Evolutionary conservation across 2,888 invertebrate species (phyloP).

Genomic region (Orthosia cruda): DNA sequence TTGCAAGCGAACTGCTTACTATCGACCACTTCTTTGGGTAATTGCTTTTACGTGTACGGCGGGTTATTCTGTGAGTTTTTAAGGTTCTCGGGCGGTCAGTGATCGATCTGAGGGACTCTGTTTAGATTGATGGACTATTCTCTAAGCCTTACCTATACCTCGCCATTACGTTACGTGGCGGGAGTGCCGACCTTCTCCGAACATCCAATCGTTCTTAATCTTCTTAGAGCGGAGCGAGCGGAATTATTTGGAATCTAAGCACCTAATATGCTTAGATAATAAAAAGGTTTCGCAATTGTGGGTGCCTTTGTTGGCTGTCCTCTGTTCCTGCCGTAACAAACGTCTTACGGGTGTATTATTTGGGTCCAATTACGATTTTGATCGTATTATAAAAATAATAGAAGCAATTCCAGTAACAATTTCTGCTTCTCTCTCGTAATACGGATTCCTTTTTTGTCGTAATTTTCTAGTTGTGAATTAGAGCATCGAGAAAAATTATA

Average conservation of each 20-base stretch:
- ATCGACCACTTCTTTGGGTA: constrained; percentile 73
- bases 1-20: constrained; percentile 74
- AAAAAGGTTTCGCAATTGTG: constrained; percentile 86
- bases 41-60: constrained; percentile 76
- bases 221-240: constrained; percentile 87
- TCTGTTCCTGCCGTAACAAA: constrained; percentile 62
- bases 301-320: constrained; percentile 58
- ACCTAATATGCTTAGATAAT: constrained; percentile 89
- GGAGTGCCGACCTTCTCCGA: constrained; percentile 84
- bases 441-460: constrained; percentile 1
- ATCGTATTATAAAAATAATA: constrained; percentile 59
- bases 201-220: constrained; percentile 91
- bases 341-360: constrained; percentile 61
- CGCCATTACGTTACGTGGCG: constrained; percentile 79
- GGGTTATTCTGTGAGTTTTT: constrained; percentile 65
- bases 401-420: constrained; percentile 47
- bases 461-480: not conserved
- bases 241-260: constrained; percentile 89
- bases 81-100: constrained; percentile 75
- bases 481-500: not conserved
- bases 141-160: constrained; percentile 81
- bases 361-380: constrained; percentile 61
- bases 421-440: constrained; percentile 19
- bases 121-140: constrained; percentile 84
- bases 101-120: constrained; percentile 81